Percentiles rank a stretch among this genome's conserved stretches.
Conservation (phyloP, 2,797 vertebrate genomes). For the Zalophus californianus region DNA sequence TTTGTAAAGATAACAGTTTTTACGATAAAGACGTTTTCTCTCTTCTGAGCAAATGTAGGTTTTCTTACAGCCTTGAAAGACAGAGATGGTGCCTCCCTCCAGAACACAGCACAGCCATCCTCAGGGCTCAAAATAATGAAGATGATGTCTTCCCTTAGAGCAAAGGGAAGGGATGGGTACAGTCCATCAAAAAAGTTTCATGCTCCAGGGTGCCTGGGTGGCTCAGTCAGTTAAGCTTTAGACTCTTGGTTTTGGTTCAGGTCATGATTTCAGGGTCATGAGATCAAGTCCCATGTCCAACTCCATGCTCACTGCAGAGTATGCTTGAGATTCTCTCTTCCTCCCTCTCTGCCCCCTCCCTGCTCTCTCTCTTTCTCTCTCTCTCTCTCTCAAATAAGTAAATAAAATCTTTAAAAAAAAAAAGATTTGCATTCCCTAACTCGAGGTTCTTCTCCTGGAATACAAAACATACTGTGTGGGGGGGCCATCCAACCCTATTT, state of each 20-base stretch:
- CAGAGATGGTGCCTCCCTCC: background rate
- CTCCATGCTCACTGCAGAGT: background rate
- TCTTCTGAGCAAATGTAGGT: background rate
- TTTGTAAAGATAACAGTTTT: background rate
- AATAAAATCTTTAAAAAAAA: background rate
- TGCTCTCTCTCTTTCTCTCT: background rate
- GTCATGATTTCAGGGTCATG: background rate
- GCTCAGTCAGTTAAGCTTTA: background rate
- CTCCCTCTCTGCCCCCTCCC: background rate
- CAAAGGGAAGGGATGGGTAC: background rate
- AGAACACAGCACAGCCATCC: background rate
- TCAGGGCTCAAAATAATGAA: background rate
- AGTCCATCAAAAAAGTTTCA: background rate
- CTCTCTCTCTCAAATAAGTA: background rate
- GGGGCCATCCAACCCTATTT: background rate
- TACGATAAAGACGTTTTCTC: background rate
- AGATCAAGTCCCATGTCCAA: background rate
- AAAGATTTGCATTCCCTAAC: background rate
- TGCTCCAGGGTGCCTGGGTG: background rate
- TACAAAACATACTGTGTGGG: background rate
- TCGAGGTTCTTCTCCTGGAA: background rate
- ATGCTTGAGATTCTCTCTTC: background rate
- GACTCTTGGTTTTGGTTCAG: background rate
- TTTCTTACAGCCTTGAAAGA: background rate
- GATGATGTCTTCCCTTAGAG: background rate